phyloP scores from a whole-genome alignment of 2,797 vertebrate genomes.

The Coccyzus lansbergi region DNA sequence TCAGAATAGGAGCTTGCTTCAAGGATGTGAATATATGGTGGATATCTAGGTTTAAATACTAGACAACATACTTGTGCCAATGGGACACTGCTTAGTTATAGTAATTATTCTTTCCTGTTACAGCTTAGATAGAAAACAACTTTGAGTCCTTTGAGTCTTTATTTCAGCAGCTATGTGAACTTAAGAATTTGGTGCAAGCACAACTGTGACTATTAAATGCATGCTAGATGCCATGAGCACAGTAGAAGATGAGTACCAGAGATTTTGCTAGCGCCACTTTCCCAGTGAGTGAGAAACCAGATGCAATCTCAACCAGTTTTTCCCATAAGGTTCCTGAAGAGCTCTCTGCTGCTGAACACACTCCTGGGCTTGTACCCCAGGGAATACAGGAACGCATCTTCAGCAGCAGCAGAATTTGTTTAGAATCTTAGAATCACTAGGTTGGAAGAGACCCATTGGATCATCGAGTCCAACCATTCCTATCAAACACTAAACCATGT shows the following conservation, averaged over 20 bases:
- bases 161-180: not conserved
- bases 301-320: not conserved
- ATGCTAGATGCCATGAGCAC: not conserved
- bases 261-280: not conserved
- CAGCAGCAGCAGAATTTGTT: not conserved
- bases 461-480: no score
- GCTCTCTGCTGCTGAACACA: not conserved
- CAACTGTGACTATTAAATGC: not conserved
- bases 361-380: not conserved
- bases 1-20: not conserved
- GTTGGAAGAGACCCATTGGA: no score
- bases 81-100: not conserved
- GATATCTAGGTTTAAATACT: not conserved
- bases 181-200: not conserved
- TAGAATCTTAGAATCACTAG: no score
- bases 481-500: no score
- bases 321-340: not conserved
- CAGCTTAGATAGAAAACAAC: not conserved
- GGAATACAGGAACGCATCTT: not conserved
- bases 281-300: not conserved
- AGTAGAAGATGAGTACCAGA: not conserved
- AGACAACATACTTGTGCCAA: not conserved
- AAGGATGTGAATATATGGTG: not conserved
- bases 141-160: not conserved
- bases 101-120: not conserved